phyloP scores from a whole-genome alignment of 2,113 vertebrate genomes.

The Microcebus tavaratra region DNA sequence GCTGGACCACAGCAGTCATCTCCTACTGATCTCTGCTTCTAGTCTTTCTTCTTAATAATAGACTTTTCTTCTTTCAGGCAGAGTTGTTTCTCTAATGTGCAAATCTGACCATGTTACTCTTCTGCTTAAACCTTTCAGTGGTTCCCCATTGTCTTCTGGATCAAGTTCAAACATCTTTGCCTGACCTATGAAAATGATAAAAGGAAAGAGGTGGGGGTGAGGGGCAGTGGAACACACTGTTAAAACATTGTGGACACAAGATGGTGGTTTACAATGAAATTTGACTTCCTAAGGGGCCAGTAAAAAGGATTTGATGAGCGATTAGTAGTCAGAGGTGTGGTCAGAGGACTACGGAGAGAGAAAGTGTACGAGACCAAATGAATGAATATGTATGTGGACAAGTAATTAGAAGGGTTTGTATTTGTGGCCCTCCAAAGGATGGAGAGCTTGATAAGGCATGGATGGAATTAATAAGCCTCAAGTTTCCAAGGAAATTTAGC shows the following conservation, averaged over 20 bases:
- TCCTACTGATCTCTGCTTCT: too few species aligned
- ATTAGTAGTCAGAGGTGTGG: not conserved
- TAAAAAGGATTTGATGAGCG: not conserved
- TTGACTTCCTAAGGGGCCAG: not conserved
- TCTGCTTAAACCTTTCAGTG: too few species aligned
- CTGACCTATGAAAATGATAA: too few species aligned
- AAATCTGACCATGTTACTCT: too few species aligned
- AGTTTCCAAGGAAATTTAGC: not conserved
- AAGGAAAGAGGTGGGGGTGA: not conserved
- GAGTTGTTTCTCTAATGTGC: too few species aligned
- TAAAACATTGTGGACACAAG: not conserved
- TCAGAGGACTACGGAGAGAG: not conserved
- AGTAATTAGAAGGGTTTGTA: not conserved
- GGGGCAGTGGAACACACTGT: not conserved
- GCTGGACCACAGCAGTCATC: too few species aligned
- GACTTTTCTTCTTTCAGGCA: too few species aligned
- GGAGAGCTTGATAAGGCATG: not conserved
- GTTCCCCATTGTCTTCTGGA: too few species aligned
- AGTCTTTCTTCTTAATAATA: too few species aligned
- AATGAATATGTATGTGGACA: not conserved
- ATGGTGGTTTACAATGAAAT: not conserved
- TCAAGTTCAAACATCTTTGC: too few species aligned
- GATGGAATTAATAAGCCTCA: not conserved
- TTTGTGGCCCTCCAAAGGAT: not conserved
- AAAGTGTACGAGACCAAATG: not conserved